Percentiles rank a stretch among this genome's conserved stretches.
These are phyloP conservation scores for Cynaeus angustus DNA, from an alignment of 2,888 invertebrate species.

Conservation along the genomic window DNA sequence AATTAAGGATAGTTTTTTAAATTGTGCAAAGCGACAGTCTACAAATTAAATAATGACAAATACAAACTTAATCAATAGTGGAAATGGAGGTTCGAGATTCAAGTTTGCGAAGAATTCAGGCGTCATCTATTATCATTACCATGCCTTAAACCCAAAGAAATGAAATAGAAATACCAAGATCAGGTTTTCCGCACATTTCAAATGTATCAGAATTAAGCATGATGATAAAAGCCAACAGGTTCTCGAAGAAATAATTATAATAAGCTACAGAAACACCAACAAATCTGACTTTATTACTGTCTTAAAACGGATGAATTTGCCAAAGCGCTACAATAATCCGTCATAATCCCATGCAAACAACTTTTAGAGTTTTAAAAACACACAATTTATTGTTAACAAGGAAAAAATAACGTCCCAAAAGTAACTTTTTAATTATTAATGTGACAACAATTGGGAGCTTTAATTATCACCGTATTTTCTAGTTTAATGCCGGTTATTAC, in stretches of 20 bases:
- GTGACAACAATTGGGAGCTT: slow-evolving; percentile 10
- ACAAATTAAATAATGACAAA: background rate
- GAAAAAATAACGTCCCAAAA: slow-evolving; percentile 7
- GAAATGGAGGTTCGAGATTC: background rate
- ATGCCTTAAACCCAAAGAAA: slow-evolving; percentile 14
- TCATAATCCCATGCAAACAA: slow-evolving; percentile 44
- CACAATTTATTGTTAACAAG: slow-evolving; percentile 24
- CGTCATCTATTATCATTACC: slow-evolving; percentile 4
- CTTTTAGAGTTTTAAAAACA: slow-evolving; percentile 29
- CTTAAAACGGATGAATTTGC: slow-evolving; percentile 37
- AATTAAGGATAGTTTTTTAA: too few species aligned
- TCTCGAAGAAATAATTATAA: slow-evolving; percentile 47
- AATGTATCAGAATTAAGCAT: slow-evolving; percentile 44
- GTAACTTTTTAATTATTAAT: slow-evolving; percentile 14
- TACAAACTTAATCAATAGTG: background rate
- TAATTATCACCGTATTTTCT: slow-evolving; percentile 21
- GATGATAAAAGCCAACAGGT: slow-evolving; percentile 40
- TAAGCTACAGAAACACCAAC: slow-evolving; percentile 46
- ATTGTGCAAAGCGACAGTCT: background rate
- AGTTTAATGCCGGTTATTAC: slow-evolving; percentile 17
- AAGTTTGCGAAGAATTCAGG: slow-evolving; percentile 2
- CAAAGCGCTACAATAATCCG: slow-evolving; percentile 35
- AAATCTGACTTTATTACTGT: slow-evolving; percentile 46
- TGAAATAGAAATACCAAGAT: slow-evolving; percentile 32
- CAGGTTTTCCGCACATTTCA: slow-evolving; percentile 45